These are phyloP conservation scores for Brenthis daphne DNA, from an alignment of 2,888 invertebrate genomes.

Conservation along the genomic window DNA sequence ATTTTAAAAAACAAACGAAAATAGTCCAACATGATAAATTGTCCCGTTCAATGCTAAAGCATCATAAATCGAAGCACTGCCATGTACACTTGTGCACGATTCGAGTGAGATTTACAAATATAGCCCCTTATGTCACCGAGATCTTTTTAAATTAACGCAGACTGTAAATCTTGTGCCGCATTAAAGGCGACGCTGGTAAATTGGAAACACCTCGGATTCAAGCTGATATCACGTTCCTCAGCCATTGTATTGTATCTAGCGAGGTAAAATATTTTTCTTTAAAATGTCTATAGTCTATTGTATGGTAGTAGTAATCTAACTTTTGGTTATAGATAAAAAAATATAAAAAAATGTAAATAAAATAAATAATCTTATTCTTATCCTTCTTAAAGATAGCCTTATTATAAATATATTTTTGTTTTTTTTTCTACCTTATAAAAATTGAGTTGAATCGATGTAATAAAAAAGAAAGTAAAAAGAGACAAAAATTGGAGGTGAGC, in stretches of 20 bases:
- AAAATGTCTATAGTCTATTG: not conserved
- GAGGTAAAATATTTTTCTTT: not conserved
- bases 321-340: not conserved
- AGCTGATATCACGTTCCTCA: conserved; percentile 36
- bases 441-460: no score
- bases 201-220: conserved; percentile 70
- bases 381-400: no score
- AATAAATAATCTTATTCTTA: no score
- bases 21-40: conserved; percentile 24
- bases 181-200: conserved; percentile 62
- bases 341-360: not conserved
- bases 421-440: no score
- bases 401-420: no score
- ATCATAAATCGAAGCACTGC: conserved; percentile 39
- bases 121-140: conserved; percentile 65
- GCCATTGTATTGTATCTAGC: conserved; percentile 12
- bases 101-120: conserved; percentile 59
- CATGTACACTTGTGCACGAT: conserved; percentile 45
- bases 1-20: conserved; percentile 24
- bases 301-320: no score
- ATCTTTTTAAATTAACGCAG: conserved; percentile 72
- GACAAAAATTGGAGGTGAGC: conserved; percentile 4
- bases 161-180: conserved; percentile 71
- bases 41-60: conserved; percentile 18
- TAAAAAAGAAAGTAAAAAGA: not conserved